Evolutionary conservation across 2,113 vertebrate species (phyloP), one percentile per base, ranked within the genome.

Genomic region (Rallus limicola): DNA sequence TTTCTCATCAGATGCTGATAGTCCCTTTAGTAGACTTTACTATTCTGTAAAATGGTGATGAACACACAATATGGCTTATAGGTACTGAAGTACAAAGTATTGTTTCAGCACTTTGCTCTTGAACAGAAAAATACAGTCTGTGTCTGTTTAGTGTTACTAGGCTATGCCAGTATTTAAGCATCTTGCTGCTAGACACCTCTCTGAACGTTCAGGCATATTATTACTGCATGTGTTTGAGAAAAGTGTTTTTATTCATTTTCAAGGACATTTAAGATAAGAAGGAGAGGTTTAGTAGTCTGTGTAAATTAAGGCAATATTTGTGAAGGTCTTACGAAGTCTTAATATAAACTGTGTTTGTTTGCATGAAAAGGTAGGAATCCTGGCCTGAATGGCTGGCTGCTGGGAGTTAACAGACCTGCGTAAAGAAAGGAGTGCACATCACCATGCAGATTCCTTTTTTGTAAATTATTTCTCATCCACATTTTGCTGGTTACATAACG

Each of bases 1-100:
- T 93, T 97, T 97, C 95, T 97, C 93, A 96, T 97, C 93, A 97
- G 88, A 95, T 93, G 91, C 88, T 82, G 86, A 95, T 92, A 74
- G 95, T 96, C 95, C 88, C 92, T 83, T 92, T 96, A 96, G 92
- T 90, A 90, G 92, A 70, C 42, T 94, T 93, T 36, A 64, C 69
- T 93, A 4, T 94, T 94, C 64, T 92, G 38, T 81, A 76, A 86
- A 94, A 93, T 75, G 53, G 58, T 90, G 82, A 90, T 93, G 93
- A 96, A 84, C 69, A 81, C 38, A 68, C 85, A 92, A 44, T 83
- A 80, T 71, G 68, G 65, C 46, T 92, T 91, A 29, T 60, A 92
- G 58, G 60, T 93, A 92, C 80, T 78, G 53, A 92, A 93, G 76
- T 90, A 92, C 79, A 88, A 88, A 96, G 94, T 81, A 90, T 93